Percentiles rank a stretch among this genome's conserved stretches.
Evolutionary conservation across 2,113 vertebrate species (phyloP).

Genomic region (Martes martes): DNA sequence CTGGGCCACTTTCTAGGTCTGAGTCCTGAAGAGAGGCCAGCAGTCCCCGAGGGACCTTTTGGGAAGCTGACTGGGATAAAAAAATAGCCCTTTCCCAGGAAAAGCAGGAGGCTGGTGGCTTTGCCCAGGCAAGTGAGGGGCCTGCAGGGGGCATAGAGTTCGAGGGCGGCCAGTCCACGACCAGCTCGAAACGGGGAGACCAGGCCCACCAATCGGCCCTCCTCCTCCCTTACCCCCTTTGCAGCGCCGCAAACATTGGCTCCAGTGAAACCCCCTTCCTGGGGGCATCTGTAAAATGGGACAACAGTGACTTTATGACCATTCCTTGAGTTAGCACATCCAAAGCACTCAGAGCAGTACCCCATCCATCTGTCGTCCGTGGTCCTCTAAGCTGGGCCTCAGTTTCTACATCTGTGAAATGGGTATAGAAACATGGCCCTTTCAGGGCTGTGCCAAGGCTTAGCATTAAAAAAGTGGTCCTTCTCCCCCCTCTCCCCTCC

Average conservation of each 20-base stretch:
- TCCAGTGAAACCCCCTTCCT: neutral
- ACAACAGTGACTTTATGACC: accelerated
- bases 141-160: neutral
- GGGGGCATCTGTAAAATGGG: neutral
- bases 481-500: neutral
- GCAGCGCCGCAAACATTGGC: neutral
- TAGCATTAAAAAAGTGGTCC: neutral
- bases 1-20: neutral
- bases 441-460: neutral
- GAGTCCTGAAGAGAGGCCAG: neutral
- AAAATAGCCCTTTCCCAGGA: slow-evolving; percentile 51
- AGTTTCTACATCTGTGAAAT: neutral
- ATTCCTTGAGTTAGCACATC: neutral
- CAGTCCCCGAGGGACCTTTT: neutral
- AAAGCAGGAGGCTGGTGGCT: neutral
- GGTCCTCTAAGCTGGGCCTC: neutral
- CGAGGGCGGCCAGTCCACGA: neutral
- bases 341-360: neutral
- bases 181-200: neutral
- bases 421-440: neutral
- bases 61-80: neutral
- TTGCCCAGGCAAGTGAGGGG: neutral
- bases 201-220: neutral
- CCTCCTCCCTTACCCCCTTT: neutral
- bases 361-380: accelerated